These are phyloP conservation scores for Ectropis crepuscularia DNA, from an alignment of 2,888 invertebrate species.

Conservation along the genomic window DNA sequence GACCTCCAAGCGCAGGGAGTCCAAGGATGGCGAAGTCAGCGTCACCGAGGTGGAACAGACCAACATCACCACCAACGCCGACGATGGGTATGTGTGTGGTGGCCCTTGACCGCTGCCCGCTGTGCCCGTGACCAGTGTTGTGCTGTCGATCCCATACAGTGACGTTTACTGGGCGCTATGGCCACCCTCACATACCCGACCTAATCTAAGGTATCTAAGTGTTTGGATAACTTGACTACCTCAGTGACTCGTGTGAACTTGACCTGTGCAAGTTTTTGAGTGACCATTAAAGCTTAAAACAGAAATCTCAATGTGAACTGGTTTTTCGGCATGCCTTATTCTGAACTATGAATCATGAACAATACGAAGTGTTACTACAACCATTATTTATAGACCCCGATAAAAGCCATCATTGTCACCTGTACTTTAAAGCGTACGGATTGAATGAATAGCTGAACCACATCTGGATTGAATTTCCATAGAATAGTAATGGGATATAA, in stretches of 20 bases:
- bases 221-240: conserved; percentile 4
- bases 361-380: conserved; percentile 4
- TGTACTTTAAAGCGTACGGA: conserved; percentile 10
- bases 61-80: conserved; percentile 86
- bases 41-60: conserved; percentile 92
- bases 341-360: conserved; percentile 22
- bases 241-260: conserved; percentile 15
- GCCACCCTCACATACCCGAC: conserved; percentile 84
- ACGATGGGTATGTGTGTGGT: conserved; percentile 94
- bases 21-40: conserved; percentile 91
- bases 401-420: conserved; percentile 6
- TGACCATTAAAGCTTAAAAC: conserved; percentile 18
- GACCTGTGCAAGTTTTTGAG: conserved; percentile 27
- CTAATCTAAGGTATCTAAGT: conserved; percentile 77
- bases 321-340: conserved; percentile 18
- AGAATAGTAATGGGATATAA: conserved; percentile 3
- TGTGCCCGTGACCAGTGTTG: conserved; percentile 60
- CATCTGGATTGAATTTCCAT: conserved; percentile 11
- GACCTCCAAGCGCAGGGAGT: conserved; percentile 91
- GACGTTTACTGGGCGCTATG: conserved; percentile 52
- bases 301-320: conserved; percentile 26
- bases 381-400: conserved; percentile 7
- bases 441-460: conserved; percentile 4
- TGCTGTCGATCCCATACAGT: conserved; percentile 60
- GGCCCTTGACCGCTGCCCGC: conserved; percentile 62